Evolutionary conservation across 2,888 invertebrate species (phyloP), one percentile per base, ranked within the genome.

Genomic region (Idaea aversata): DNA sequence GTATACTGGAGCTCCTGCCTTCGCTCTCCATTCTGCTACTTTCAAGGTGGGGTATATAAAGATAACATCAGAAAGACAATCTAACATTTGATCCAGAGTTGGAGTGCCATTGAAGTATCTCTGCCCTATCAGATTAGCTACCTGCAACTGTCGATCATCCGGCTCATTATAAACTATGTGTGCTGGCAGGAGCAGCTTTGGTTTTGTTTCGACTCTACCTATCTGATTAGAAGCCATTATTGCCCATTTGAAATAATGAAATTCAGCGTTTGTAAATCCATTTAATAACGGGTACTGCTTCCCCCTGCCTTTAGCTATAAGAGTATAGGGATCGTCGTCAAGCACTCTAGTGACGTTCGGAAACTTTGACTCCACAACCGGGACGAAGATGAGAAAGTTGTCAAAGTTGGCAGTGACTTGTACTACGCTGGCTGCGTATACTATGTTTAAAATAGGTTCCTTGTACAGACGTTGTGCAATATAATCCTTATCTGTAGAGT

Each of bases 1-100:
- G 64, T 87, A 93, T 0, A 87, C 84, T 0, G 91, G 89, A 15
- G 82, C 85, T 1, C 70, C 70, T 0, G 64, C 64, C 15, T 63
- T 34, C 5, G 66, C 64, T 15, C 77, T 63, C 67, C 66, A 62
- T 25, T 69, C 63, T 0, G 77, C 74, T 15, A 74, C 25, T 34
- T 70, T 74, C 0, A 77, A 7, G 15, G 73, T 70, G 13, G 77
- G 73, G 36, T 79, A 75, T 38, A 65, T 63, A 61, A 77, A 77
- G n/a, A 61, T 70, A 7, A 65, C 57, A 35, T 78, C 75, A 0
- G 74, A 63, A 15, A 69, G 69, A 7, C 64, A 61, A 5, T 68
- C 15, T 16, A 76, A n/a, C 5, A 68, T 68, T 5, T 68, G 63
- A 7, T 76, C 75, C 25, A 76, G 16, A 4, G 70, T 72, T 6